Percentiles rank a stretch among this genome's conserved stretches.
Evolutionary conservation across 2,113 vertebrate species (phyloP).

Genomic region (Macquaria ambigua): DNA sequence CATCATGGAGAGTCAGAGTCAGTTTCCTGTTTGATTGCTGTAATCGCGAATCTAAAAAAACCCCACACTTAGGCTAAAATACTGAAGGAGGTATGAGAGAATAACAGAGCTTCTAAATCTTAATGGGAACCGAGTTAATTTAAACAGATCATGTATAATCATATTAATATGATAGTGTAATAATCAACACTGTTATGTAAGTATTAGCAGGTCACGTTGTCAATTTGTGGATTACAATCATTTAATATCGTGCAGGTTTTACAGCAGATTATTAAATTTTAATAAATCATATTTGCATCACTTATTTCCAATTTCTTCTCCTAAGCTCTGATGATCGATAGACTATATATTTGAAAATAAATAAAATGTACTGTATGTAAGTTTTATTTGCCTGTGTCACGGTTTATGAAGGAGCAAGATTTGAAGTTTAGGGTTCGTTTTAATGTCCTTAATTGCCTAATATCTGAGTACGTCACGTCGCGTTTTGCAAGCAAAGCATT

Average conservation of each 20-base stretch:
- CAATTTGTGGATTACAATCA: neutral
- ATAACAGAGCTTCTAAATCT: neutral
- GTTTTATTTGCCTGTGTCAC: neutral
- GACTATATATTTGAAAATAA: neutral
- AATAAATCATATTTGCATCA: neutral
- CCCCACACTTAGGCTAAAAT: constrained; percentile 6
- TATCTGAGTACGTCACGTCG: neutral
- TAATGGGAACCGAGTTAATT: neutral
- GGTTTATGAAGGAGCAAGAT: neutral
- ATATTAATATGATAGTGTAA: neutral
- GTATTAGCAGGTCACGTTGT: neutral
- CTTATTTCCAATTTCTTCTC: neutral
- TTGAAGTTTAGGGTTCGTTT: neutral
- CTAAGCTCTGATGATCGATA: too few species aligned
- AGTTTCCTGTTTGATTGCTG: constrained; percentile 50
- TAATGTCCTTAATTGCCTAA: neutral
- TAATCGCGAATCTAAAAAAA: constrained; percentile 25
- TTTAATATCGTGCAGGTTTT: neutral
- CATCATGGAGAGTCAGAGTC: constrained; percentile 1
- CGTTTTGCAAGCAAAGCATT: neutral
- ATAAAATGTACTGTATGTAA: fast-evolving
- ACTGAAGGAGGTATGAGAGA: neutral
- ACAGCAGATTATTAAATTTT: neutral
- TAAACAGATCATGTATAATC: neutral
- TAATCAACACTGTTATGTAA: neutral